phyloP scores from a whole-genome alignment of 2,888 invertebrate species.

The Limnephilus lunatus region DNA sequence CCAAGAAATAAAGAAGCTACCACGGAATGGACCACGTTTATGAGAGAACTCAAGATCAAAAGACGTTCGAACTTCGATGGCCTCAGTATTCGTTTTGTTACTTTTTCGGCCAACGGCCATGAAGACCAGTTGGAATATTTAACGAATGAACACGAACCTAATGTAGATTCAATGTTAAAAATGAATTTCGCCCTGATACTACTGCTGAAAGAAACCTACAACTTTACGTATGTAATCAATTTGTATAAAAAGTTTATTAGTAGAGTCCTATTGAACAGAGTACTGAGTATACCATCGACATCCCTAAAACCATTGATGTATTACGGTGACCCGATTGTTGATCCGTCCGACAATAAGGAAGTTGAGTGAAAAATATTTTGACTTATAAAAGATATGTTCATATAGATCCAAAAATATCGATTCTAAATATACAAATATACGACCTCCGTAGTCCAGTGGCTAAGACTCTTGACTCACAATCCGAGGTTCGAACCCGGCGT shows the following conservation, averaged over 20 bases:
- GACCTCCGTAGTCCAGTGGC: too few relatives aligned
- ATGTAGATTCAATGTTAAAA: slow-evolving; percentile 62
- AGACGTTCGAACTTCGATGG: slow-evolving; percentile 59
- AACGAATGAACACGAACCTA: slow-evolving; percentile 48
- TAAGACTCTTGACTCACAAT: too few relatives aligned
- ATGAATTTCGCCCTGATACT: slow-evolving; percentile 60
- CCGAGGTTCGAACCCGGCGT: too few relatives aligned
- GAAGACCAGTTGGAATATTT: slow-evolving; percentile 54
- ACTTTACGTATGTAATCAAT: slow-evolving; percentile 62
- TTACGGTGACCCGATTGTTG: too few relatives aligned
- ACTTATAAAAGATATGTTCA: too few relatives aligned
- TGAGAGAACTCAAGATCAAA: slow-evolving; percentile 48
- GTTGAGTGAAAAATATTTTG: too few relatives aligned
- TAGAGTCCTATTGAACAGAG: neutral
- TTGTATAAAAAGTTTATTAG: neutral
- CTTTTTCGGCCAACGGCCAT: slow-evolving; percentile 49
- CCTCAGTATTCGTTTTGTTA: slow-evolving; percentile 56
- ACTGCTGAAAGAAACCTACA: slow-evolving; percentile 57
- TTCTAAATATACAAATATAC: too few relatives aligned
- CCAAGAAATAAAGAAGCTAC: slow-evolving; percentile 2
- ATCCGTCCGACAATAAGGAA: too few relatives aligned
- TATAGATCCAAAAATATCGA: too few relatives aligned
- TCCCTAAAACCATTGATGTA: neutral
- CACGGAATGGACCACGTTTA: slow-evolving; percentile 39
- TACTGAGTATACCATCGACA: neutral